Base-by-base conservation (phyloP, 2,113 vertebrate genomes). In the Ictalurus punctatus region DNA sequence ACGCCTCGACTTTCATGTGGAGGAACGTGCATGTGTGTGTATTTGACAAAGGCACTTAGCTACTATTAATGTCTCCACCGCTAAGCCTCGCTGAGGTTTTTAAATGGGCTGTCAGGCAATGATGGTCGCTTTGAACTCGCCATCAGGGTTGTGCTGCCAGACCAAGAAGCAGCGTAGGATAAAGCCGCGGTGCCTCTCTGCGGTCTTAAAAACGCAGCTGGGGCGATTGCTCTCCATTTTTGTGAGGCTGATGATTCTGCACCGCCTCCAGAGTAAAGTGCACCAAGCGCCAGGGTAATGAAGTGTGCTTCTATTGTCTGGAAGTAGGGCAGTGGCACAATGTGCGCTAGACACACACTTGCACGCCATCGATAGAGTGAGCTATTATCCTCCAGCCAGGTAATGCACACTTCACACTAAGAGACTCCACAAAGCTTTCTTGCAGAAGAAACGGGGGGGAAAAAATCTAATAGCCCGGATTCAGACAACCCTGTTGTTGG, bases 261-360 rank as follows among this genome's bases (percentile, higher is more conserved):
- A 63, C 85, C 56, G 71, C 86, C 87, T 84, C 85, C 58, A 87
- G 85, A 90, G 88, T 83, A 83, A 76, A 87, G 80, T 90, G 88
- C 89, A 89, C 63, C 58, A 84, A 73, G 80, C 65, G 69, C 83
- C 54, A 65, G 87, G 76, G 88, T 90, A 91, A 86, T 86, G 88
- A 92, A 93, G 91, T 91, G 90, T 88, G 90, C 89, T 85, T 89
- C 90, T 88, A 92, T 91, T 90, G 91, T 92, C 84, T 91, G 83
- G 90, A 93, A 91, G 90, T 91, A 92, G 92, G 92, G 88, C 92
- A 91, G 88, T 92, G 90, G 90, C 80, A 90, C 90, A 87, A 76
- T 83, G 86, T 81, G 85, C 56, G 56, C 86, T 89, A 90, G 87
- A 91, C 88, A 69, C 88, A 89, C 87, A 89, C 89, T 82, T 48